Conservation (phyloP, 2,888 invertebrate species). For the Tromatobia lineatoria region DNA sequence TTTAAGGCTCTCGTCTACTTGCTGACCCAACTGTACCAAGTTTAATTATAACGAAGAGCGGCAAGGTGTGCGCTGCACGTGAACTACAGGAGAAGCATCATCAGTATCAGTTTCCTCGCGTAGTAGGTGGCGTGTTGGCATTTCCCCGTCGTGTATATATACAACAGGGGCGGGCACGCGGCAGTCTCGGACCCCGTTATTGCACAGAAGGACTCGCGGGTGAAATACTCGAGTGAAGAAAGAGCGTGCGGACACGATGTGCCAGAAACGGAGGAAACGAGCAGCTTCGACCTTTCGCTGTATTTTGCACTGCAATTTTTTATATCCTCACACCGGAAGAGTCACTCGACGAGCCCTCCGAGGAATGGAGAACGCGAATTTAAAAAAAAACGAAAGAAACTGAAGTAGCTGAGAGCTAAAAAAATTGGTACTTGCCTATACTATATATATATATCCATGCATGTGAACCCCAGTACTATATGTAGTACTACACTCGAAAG, state of each 20-base stretch:
- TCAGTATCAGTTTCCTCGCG: conserved; percentile 58
- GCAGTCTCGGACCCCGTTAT: conserved; percentile 61
- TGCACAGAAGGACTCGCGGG: conserved; percentile 57
- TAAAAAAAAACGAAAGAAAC: conserved; percentile 22
- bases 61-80: conserved; percentile 54
- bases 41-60: conserved; percentile 69
- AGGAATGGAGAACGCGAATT: neutral
- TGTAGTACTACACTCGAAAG: conserved; percentile 19
- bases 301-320: neutral
- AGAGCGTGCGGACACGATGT: conserved; percentile 44
- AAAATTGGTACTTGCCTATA: neutral
- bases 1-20: conserved; percentile 36
- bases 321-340: conserved; percentile 26
- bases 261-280: conserved; percentile 25
- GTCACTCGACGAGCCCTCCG: neutral
- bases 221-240: conserved; percentile 46
- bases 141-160: conserved; percentile 51
- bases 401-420: conserved; percentile 5
- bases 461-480: neutral
- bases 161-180: conserved; percentile 50
- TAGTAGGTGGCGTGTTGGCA: conserved; percentile 72
- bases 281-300: neutral
- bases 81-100: conserved; percentile 37
- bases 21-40: conserved; percentile 62
- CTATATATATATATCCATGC: neutral